phyloP scores from a whole-genome alignment of 2,113 vertebrate genomes.

The Laterallus jamaicensis region DNA sequence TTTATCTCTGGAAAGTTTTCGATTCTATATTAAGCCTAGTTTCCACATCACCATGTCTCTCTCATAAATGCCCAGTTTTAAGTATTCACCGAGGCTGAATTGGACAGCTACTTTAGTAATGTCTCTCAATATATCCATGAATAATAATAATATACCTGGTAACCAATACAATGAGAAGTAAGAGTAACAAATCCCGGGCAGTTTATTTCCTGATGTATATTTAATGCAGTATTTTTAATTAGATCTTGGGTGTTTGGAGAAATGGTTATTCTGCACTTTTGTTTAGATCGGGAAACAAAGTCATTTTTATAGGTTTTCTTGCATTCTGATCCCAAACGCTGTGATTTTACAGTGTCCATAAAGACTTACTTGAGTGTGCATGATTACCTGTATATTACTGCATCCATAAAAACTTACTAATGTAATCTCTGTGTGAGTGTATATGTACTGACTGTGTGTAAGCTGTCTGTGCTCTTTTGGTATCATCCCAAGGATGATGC shows the following conservation, averaged over 20 bases:
- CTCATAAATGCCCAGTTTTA: background rate
- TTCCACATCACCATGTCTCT: background rate
- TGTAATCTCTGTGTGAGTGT: background rate
- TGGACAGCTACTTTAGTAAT: background rate
- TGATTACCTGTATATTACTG: background rate
- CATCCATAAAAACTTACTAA: background rate
- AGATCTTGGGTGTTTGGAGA: background rate
- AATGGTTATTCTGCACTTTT: background rate
- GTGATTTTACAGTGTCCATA: background rate
- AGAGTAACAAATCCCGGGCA: background rate
- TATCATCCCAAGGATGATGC: background rate
- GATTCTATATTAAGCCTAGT: background rate
- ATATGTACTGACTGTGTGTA: no score
- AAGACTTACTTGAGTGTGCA: background rate
- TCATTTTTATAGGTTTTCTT: background rate
- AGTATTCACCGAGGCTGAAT: background rate
- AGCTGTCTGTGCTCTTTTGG: background rate
- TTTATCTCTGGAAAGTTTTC: background rate
- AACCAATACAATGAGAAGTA: background rate
- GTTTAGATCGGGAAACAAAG: background rate
- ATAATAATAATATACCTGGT: background rate
- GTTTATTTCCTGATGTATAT: background rate
- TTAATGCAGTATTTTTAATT: background rate
- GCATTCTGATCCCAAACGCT: background rate
- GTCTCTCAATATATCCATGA: background rate